Evolutionary conservation across 2,888 invertebrate species (phyloP).

Genomic region (Andrena camellia): DNA sequence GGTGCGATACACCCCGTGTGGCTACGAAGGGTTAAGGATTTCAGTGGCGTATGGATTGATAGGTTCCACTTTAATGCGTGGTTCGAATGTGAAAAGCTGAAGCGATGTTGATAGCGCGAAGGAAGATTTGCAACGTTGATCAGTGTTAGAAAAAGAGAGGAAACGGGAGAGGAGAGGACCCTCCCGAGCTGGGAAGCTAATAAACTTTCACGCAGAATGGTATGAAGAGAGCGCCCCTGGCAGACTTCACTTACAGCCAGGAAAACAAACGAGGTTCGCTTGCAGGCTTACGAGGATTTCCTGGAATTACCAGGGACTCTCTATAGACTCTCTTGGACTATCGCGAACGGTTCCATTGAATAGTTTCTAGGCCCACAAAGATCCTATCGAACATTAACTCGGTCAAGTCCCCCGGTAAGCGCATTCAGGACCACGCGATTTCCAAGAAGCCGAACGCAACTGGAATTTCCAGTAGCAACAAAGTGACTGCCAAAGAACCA

Average conservation of each 20-base stretch:
- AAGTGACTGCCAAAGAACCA: not conserved
- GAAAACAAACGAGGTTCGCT: slow-evolving; percentile 2
- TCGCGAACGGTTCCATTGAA: slow-evolving; percentile 1
- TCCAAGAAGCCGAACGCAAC: not conserved
- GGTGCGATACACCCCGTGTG: no score
- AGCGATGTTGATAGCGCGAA: not conserved
- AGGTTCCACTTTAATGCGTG: not conserved
- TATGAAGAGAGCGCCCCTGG: not conserved
- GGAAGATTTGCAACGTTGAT: not conserved
- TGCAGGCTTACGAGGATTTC: slow-evolving; percentile 6
- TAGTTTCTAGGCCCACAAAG: slow-evolving; percentile 14
- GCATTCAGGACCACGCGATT: not conserved
- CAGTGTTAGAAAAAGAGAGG: not conserved
- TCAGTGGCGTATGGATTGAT: not conserved
- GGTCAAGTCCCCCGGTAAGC: not conserved
- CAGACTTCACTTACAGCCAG: slow-evolving; percentile 4
- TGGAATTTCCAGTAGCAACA: not conserved
- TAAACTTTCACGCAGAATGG: not conserved
- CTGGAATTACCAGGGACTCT: not conserved
- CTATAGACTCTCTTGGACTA: not conserved
- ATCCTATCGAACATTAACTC: slow-evolving; percentile 8
- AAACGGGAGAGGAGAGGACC: not conserved
- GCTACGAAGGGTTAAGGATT: no score
- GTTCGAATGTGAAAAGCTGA: not conserved
- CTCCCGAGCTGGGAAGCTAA: not conserved